phyloP scores from a whole-genome alignment of 2,888 invertebrate genomes.

The Cheilosia vernalis region DNA sequence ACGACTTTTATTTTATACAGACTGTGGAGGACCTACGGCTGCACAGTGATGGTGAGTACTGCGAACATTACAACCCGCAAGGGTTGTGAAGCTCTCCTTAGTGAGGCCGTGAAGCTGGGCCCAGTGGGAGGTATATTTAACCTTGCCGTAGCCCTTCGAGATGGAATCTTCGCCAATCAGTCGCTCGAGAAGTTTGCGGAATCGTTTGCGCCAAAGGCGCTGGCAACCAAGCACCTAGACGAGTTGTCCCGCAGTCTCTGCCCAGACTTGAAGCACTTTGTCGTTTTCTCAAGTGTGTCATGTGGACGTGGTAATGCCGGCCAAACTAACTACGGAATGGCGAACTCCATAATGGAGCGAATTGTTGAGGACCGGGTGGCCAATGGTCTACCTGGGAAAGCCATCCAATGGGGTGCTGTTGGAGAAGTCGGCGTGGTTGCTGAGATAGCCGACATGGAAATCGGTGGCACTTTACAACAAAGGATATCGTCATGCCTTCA shows the following conservation, averaged over 20 bases:
- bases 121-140: slow-evolving; percentile 94
- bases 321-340: slow-evolving; percentile 92
- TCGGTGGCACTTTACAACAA: slow-evolving; percentile 93
- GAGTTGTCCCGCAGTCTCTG: slow-evolving; percentile 86
- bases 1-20: slow-evolving; percentile 79
- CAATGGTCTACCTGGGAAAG: slow-evolving; percentile 90
- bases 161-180: slow-evolving; percentile 91
- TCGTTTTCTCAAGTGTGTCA: slow-evolving; percentile 95
- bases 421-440: slow-evolving; percentile 94
- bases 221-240: slow-evolving; percentile 92
- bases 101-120: slow-evolving; percentile 86
- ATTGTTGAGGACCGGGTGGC: slow-evolving; percentile 90
- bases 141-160: slow-evolving; percentile 91
- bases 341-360: slow-evolving; percentile 95
- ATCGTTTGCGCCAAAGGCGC: slow-evolving; percentile 90
- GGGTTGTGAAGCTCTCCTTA: slow-evolving; percentile 89
- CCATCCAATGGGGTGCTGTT: slow-evolving; percentile 96
- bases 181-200: slow-evolving; percentile 87
- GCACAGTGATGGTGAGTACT: slow-evolving; percentile 87
- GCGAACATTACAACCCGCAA: slow-evolving; percentile 88
- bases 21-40: slow-evolving; percentile 89
- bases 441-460: slow-evolving; percentile 88
- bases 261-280: slow-evolving; percentile 88
- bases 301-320: slow-evolving; percentile 96
- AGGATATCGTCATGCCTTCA: slow-evolving; percentile 92